Percentiles rank a stretch among this genome's conserved stretches.
Evolutionary conservation across 2,797 vertebrate species (phyloP).

Genomic region (Poeciliopsis infans): DNA sequence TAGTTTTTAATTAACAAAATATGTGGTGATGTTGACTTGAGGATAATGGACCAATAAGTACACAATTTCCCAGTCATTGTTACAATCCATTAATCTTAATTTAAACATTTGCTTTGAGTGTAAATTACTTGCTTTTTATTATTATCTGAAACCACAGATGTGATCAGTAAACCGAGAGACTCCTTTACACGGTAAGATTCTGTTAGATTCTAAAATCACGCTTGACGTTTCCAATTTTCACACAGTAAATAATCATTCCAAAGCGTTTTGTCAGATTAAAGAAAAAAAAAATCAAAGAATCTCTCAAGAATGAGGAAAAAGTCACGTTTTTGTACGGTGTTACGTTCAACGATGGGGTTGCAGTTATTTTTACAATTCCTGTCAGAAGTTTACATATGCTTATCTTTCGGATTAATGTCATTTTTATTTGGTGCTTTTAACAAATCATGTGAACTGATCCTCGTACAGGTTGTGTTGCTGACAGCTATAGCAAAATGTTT

Average conservation of each 20-base stretch:
- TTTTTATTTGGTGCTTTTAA: neutral
- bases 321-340: slow-evolving; percentile 59
- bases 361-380: slow-evolving; percentile 26
- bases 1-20: neutral
- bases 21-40: neutral
- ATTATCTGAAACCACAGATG: neutral
- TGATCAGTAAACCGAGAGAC: neutral
- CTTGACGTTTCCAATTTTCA: neutral
- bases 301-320: slow-evolving; percentile 4
- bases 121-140: neutral
- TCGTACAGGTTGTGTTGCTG: neutral
- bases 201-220: neutral
- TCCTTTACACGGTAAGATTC: neutral
- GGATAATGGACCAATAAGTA: neutral
- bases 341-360: slow-evolving; percentile 72
- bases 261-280: slow-evolving; percentile 11
- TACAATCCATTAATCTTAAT: neutral
- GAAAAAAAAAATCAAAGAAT: slow-evolving; percentile 33
- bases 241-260: slow-evolving; percentile 4
- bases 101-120: neutral
- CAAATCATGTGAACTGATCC: neutral
- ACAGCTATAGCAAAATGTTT: neutral
- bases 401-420: neutral
- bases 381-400: neutral
- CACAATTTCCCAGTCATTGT: neutral